These are phyloP conservation scores for Matsumurasca onukii DNA, from an alignment of 1,140 invertebrate species.

Conservation along the genomic window DNA sequence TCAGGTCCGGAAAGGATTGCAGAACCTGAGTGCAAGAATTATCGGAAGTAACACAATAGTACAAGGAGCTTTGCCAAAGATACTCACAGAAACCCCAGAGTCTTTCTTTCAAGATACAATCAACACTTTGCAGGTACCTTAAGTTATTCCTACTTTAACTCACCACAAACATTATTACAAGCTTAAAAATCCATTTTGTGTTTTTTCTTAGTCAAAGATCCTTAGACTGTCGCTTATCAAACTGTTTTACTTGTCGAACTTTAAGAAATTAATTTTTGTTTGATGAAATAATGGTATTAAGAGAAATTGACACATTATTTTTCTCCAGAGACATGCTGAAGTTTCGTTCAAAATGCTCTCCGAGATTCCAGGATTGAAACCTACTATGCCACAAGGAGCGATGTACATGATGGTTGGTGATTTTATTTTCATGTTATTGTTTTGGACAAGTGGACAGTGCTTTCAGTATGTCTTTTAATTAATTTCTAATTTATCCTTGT, in stretches of 20 bases:
- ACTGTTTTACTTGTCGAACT: too few relatives aligned
- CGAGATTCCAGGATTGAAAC: conserved; percentile 78
- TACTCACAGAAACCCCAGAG: conserved; percentile 82
- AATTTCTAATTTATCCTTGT: too few relatives aligned
- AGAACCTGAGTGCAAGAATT: conserved; percentile 78
- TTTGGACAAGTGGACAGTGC: too few relatives aligned
- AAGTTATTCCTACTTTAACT: too few relatives aligned
- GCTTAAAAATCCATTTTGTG: too few relatives aligned
- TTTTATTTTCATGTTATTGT: too few relatives aligned
- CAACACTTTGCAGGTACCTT: conserved; percentile 69
- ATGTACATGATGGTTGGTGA: conserved; percentile 98
- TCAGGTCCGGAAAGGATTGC: conserved; percentile 68
- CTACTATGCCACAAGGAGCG: conserved; percentile 92
- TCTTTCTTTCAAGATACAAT: conserved; percentile 77
- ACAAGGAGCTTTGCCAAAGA: conserved; percentile 89
- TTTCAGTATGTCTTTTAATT: too few relatives aligned
- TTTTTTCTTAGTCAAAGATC: too few relatives aligned
- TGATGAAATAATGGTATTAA: neutral
- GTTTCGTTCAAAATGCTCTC: conserved; percentile 71
- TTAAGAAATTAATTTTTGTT: too few relatives aligned
- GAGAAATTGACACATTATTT: neutral
- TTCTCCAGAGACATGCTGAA: conserved; percentile 75
- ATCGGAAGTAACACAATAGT: conserved; percentile 89
- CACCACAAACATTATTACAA: too few relatives aligned
- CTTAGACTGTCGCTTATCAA: too few relatives aligned